These are phyloP conservation scores for Tenrec ecaudatus DNA, from an alignment of 2,113 vertebrate species.

Conservation along the genomic window DNA sequence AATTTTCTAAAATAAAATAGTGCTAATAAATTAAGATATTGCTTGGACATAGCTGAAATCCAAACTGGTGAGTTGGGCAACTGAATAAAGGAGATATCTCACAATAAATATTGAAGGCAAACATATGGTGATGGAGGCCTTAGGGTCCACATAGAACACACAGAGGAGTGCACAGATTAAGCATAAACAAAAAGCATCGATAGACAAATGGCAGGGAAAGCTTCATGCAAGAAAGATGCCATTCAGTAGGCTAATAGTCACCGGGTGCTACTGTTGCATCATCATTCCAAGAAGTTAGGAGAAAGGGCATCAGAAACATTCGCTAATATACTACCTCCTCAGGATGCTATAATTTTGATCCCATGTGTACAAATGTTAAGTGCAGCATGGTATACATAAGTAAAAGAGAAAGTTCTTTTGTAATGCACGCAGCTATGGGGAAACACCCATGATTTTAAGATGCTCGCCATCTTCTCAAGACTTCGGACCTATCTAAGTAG, in stretches of 20 bases:
- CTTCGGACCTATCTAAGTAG: conserved; percentile 14
- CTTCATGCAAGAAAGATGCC: neutral
- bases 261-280: neutral
- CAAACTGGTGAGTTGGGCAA: neutral
- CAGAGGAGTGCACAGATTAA: neutral
- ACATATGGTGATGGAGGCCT: neutral
- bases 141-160: neutral
- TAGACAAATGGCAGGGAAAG: neutral
- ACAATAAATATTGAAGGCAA: neutral
- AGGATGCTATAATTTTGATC: neutral
- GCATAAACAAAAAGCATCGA: neutral
- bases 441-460: neutral
- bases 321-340: neutral
- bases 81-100: neutral
- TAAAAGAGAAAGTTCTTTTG: neutral
- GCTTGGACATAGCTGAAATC: neutral
- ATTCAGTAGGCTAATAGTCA: neutral
- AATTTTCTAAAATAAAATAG: neutral
- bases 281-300: neutral
- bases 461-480: neutral
- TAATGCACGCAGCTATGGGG: neutral
- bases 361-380: conserved; percentile 28
- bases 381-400: neutral
- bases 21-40: neutral
- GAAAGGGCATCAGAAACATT: neutral